phyloP scores from a whole-genome alignment of 2,797 vertebrate species.

The Apogon talboti region DNA sequence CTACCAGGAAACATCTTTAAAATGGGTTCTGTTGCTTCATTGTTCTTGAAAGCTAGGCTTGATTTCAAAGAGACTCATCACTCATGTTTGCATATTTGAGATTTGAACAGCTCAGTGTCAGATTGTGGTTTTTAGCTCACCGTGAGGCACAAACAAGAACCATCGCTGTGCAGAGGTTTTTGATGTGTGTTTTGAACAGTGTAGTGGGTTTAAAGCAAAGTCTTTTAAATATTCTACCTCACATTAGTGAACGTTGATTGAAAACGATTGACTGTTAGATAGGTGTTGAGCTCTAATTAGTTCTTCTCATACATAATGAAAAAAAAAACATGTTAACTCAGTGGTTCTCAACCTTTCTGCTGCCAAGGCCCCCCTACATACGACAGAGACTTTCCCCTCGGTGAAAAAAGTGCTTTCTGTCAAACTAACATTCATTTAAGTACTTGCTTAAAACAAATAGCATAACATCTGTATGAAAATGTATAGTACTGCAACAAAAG shows the following conservation, averaged over 20 bases:
- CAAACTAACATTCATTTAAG: too few species aligned
- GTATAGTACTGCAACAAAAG: too few species aligned
- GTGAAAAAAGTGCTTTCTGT: too few species aligned
- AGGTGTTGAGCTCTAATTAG: slow-evolving; percentile 27
- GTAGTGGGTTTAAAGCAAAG: slow-evolving; percentile 66
- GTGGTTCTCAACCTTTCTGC: too few species aligned
- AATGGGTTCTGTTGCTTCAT: slow-evolving; percentile 32
- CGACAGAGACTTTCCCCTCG: too few species aligned
- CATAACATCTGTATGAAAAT: too few species aligned
- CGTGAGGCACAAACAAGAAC: slow-evolving; percentile 62
- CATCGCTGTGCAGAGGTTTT: slow-evolving; percentile 56
- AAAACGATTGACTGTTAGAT: slow-evolving; percentile 23
- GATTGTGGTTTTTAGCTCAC: slow-evolving; percentile 54
- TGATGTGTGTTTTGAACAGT: slow-evolving; percentile 74
- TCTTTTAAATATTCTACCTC: slow-evolving; percentile 65
- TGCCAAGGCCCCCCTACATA: too few species aligned
- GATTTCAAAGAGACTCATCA: slow-evolving; percentile 59
- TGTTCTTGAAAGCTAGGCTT: slow-evolving; percentile 59
- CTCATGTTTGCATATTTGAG: slow-evolving; percentile 67
- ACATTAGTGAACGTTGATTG: slow-evolving; percentile 61
- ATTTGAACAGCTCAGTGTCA: slow-evolving; percentile 49
- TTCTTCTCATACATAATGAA: too few species aligned
- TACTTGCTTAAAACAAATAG: too few species aligned
- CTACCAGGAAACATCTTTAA: slow-evolving; percentile 36
- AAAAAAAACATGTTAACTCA: too few species aligned